phyloP scores from a whole-genome alignment of 1,140 invertebrate species.

The Achatina immaculata region DNA sequence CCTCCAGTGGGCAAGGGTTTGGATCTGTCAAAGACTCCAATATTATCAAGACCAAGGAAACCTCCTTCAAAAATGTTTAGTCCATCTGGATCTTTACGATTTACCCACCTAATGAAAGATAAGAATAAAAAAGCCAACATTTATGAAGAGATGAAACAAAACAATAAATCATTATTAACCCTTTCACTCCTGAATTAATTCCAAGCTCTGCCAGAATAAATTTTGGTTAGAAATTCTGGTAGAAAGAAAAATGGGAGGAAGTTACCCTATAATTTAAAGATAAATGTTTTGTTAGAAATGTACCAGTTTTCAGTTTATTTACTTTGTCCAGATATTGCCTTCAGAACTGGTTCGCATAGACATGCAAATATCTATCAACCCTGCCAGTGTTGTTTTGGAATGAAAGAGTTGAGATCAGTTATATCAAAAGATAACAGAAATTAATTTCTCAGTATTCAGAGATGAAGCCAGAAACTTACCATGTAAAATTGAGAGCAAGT shows the following conservation, averaged over 20 bases:
- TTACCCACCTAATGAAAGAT: conserved; percentile 69
- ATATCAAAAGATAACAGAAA: no score
- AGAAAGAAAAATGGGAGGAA: no score
- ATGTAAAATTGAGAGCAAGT: conserved; percentile 71
- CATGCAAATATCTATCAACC: no score
- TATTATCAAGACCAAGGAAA: conserved; percentile 73
- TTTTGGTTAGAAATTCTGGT: background rate
- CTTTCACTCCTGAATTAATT: background rate
- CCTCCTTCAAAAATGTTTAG: conserved; percentile 71
- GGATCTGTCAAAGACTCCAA: conserved; percentile 72
- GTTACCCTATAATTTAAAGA: no score
- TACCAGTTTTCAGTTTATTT: no score
- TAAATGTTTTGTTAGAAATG: no score
- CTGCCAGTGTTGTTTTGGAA: no score
- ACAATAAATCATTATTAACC: background rate
- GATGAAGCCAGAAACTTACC: conserved; percentile 64
- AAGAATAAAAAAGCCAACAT: background rate
- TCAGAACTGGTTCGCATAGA: no score
- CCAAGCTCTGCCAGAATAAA: no score
- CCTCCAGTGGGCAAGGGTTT: conserved; percentile 66
- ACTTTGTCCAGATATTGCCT: no score
- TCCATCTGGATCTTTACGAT: conserved; percentile 69
- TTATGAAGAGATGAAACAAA: background rate
- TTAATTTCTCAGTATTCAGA: no score
- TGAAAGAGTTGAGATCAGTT: no score